Evolutionary conservation across 2,888 invertebrate genomes (phyloP).

Genomic region (Zonitis immaculata): DNA sequence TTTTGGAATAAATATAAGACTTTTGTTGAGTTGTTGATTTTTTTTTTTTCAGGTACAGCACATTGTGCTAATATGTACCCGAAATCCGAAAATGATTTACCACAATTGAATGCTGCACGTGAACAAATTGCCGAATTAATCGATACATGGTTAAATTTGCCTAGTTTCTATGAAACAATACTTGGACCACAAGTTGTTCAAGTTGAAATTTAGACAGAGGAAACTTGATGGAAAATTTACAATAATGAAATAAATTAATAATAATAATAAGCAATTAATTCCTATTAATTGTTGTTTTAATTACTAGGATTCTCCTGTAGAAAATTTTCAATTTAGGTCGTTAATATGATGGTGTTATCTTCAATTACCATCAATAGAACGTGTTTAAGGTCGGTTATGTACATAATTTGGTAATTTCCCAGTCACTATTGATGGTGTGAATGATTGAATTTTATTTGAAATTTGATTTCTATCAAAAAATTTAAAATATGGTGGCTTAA

Average conservation of each 20-base stretch:
- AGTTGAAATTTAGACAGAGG: neutral
- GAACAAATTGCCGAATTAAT: constrained; percentile 58
- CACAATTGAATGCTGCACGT: constrained; percentile 65
- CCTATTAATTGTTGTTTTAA: too few relatives aligned
- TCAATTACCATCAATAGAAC: too few relatives aligned
- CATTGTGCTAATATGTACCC: constrained; percentile 96
- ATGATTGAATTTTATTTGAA: too few relatives aligned
- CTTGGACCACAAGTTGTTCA: neutral
- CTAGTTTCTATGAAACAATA: neutral
- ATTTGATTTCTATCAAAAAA: too few relatives aligned
- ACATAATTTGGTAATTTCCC: constrained; percentile 80
- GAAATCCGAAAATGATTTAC: constrained; percentile 59
- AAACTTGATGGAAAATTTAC: too few relatives aligned
- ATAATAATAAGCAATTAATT: too few relatives aligned
- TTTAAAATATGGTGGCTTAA: constrained; percentile 52
- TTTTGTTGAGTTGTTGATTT: neutral
- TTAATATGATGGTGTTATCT: too few relatives aligned
- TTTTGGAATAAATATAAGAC: neutral
- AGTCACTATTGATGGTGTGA: constrained; percentile 53
- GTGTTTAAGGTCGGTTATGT: constrained; percentile 73
- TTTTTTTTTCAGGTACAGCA: constrained; percentile 67
- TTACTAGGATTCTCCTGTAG: too few relatives aligned
- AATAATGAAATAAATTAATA: neutral
- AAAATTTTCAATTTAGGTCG: too few relatives aligned
- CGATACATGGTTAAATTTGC: constrained; percentile 51